Base-by-base conservation (phyloP, 2,888 invertebrate genomes). In the Clivina fossor region DNA sequence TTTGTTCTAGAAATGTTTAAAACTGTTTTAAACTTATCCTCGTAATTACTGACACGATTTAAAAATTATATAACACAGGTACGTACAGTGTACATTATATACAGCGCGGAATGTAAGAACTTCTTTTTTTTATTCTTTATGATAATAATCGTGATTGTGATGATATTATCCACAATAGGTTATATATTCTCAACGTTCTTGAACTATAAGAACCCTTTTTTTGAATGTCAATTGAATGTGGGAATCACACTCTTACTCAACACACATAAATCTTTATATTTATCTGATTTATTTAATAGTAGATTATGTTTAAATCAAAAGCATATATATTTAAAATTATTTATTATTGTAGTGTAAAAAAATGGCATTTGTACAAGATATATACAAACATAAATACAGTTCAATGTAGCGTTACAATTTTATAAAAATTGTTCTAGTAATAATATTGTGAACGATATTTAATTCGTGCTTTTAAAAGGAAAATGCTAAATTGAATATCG, bases 321-420 rank as follows among this genome's bases (percentile, higher is more conserved):
- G n/a, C 3, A 32, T 8, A 11, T 8, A 32, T 4, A n/a, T 11
- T 15, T 15, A 13, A 33, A 15, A 33, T 33, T n/a, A 33, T 33
- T 33, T 40, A 16, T 44, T 38, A 51, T 53, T 53, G 28, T 53
- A 44, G 44, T 53, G 53, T 53, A 53, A 53, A n/a, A n/a, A 43
- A 55, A 55, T 35, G 47, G 46, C 47, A 55, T 47, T 55, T 55
- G 55, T 55, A 55, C 55, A 55, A 46, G 46, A 33, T 55, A 55
- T 55, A 55, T 55, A 55, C 55, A 55, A 55, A 55, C 55, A 55
- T 55, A 55, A 55, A 55, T 53, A 43, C 33, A 53, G 20, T 47
- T 55, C 30, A 47, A 38, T n/a, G n/a, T 47, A 55, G 55, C 44
- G 53, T 53, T 55, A 55, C 55, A 55, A 55, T 55, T 55, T 55